Evolutionary conservation across 1,140 invertebrate species (phyloP), one percentile per base, ranked within the genome.

Genomic region (Maconellicoccus hirsutus): DNA sequence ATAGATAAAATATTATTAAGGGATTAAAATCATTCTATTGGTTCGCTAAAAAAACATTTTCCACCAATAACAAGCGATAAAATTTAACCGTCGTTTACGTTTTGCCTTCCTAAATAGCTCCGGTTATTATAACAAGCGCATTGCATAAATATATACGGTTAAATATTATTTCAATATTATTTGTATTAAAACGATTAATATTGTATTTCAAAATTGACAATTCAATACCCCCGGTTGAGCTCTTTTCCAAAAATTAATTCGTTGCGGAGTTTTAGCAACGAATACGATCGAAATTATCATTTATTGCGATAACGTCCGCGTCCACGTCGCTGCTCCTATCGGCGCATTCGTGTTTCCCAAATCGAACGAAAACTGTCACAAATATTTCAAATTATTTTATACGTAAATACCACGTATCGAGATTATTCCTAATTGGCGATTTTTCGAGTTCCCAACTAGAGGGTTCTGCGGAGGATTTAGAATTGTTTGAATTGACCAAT

Each of bases 101-200:
- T 52, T 52, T 16, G 12, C 42, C n/a, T 52, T n/a, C n/a, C n/a
- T 52, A 52, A 52, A 52, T 52, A 8, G 42, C 42, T 12, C 29
- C 42, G 33, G 42, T 52, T 52, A 52, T 52, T 52, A 52, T 52
- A 52, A 52, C 42, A 52, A 14, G 42, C n/a, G n/a, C 42, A 52
- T 52, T 52, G 42, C 42, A 52, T 52, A 52, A 52, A 52, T 52
- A 52, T 52, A 52, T 52, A 52, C n/a, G 42, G 42, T 52, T 52
- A 52, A 52, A 52, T 52, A 52, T 52, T 52, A 52, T 52, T 52
- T 52, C 42, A 52, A 52, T 52, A 52, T 52, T 52, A 52, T 52
- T 52, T 52, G 42, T 52, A 52, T 52, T 52, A 52, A 52, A 52
- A 52, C 42, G 42, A 52, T 52, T 52, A 52, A 52, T 52, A 52